These are phyloP conservation scores for Oreotrochilus melanogaster DNA, from an alignment of 2,113 vertebrate genomes.

Conservation along the genomic window DNA sequence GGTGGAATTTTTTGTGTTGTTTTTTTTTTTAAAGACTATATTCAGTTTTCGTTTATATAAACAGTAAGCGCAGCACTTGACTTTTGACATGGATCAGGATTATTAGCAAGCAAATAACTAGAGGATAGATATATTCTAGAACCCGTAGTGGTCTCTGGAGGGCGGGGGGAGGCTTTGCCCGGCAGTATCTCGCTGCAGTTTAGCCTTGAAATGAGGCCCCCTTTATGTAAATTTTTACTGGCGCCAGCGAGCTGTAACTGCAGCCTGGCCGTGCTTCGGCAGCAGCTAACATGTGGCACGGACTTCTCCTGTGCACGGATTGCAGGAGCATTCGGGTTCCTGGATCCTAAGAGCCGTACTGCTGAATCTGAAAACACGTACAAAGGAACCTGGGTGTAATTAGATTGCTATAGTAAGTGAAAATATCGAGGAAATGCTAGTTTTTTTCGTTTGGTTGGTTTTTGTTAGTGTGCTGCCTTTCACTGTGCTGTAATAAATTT, in stretches of 20 bases:
- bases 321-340: slow-evolving; percentile 34
- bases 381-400: neutral
- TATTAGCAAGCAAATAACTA: slow-evolving; percentile 39
- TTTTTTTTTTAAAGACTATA: neutral
- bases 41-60: neutral
- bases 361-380: neutral
- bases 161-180: slow-evolving; percentile 3
- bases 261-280: slow-evolving; percentile 49
- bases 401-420: neutral
- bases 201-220: slow-evolving; percentile 55
- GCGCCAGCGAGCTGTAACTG: slow-evolving; percentile 73
- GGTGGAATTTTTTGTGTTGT: neutral
- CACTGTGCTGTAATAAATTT: slow-evolving; percentile 22
- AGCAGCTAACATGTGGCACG: slow-evolving; percentile 74
- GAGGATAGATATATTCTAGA: slow-evolving; percentile 56
- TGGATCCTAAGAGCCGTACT: neutral
- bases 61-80: neutral
- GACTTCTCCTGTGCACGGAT: slow-evolving; percentile 54
- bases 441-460: neutral
- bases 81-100: neutral
- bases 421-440: neutral
- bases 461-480: neutral
- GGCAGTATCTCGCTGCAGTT: slow-evolving; percentile 35
- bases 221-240: slow-evolving; percentile 77
- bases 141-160: neutral